Evolutionary conservation across 2,797 vertebrate species (phyloP), one percentile per base, ranked within the genome.

Genomic region (Hydrolagus colliei): DNA sequence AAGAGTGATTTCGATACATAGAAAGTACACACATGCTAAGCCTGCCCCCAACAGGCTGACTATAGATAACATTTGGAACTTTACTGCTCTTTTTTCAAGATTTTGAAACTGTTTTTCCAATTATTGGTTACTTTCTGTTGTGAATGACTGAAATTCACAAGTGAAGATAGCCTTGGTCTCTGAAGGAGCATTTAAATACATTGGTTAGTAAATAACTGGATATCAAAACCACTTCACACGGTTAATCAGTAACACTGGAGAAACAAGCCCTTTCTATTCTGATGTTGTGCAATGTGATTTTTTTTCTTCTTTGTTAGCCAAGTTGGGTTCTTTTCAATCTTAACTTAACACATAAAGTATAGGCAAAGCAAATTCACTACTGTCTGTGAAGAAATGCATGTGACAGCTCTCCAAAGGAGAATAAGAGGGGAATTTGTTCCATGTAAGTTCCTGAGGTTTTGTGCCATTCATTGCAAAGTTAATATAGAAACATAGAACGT

Each of bases 1-100:
- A 71, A 12, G 65, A 41, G 18, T 84, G 9, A 41, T 32, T 68
- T 68, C 27, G 74, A n/a, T 41, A 22, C 65, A 68, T 67, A n/a
- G 32, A 84, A 84, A 2, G 4, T 10, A 41, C 67, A 6, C 79
- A 84, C n/a, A 41, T 84, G 65, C 65, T 32, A 84, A 84, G 79
- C 18, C 79, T 84, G 79, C 79, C 79, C 65, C 65, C 79, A 84
- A 71, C 79, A 68, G 79, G 79, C 32, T 68, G n/a, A 20, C 52
- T 27, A 71, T 10, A 71, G 78, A 68, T 67, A 67, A 22, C 8
- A 35, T 68, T 63, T 82, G 61, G 27, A 12, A 82, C 41, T 35
- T 16, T 67, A 22, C 22, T 32, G 67, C 16, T 35, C 32, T 8
- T 27, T 16, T 65, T 61, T 32, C 32, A 80, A 32, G 18, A 52